phyloP scores from a whole-genome alignment of 2,113 vertebrate species.

The Dipodomys stephensi region DNA sequence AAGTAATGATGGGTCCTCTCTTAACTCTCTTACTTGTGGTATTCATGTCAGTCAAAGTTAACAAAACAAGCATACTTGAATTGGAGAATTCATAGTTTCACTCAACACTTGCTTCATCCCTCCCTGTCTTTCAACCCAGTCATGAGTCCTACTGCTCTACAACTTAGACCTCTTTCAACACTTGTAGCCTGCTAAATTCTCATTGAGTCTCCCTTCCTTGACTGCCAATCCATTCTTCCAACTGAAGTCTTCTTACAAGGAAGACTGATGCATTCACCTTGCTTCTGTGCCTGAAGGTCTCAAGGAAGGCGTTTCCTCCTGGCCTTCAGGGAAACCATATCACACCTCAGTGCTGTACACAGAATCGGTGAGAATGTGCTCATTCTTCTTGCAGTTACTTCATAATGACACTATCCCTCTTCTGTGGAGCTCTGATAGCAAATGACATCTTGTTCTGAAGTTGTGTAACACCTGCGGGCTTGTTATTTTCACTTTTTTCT shows the following conservation, averaged over 20 bases:
- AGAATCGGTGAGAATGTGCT: background rate
- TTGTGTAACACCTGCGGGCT: background rate
- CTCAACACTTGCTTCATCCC: accelerated
- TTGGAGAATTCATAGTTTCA: background rate
- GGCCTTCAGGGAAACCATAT: background rate
- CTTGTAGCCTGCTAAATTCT: background rate
- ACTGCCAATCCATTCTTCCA: background rate
- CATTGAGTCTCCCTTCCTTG: background rate
- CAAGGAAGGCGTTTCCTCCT: background rate
- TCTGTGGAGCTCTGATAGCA: background rate
- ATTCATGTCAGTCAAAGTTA: background rate
- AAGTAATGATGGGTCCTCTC: too few species aligned
- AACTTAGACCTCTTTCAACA: background rate
- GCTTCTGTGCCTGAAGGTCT: background rate
- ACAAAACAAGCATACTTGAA: background rate
- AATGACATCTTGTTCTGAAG: background rate
- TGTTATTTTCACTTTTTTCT: background rate
- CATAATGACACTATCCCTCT: too few species aligned
- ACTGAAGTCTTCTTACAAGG: background rate
- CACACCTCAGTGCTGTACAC: background rate
- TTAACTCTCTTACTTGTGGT: background rate
- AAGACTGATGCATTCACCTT: background rate
- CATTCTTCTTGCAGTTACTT: background rate
- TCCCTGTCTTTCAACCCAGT: background rate
- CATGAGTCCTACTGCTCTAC: background rate